These are phyloP conservation scores for Perizoma affinitatum DNA, from an alignment of 2,888 invertebrate genomes.

Conservation along the genomic window DNA sequence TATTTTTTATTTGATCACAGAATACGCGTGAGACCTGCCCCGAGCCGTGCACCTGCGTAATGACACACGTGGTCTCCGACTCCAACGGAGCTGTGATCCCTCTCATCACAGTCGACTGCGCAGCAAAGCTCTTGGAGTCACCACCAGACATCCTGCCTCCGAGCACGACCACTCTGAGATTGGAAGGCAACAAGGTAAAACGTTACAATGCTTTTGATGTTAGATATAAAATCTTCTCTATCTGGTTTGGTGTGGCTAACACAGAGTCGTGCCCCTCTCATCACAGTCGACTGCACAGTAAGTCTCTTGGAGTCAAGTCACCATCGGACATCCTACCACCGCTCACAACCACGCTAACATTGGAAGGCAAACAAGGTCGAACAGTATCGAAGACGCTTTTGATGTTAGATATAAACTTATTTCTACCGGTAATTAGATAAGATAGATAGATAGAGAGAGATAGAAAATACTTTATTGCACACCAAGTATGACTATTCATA, in stretches of 20 bases:
- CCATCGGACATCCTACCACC: constrained; percentile 86
- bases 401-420: too few relatives aligned
- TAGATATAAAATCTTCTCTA: too few relatives aligned
- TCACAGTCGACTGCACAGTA: constrained; percentile 87
- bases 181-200: constrained; percentile 86
- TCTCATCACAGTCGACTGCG: constrained; percentile 88
- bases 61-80: constrained; percentile 86
- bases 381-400: too few relatives aligned
- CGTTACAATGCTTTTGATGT: too few relatives aligned
- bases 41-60: constrained; percentile 83
- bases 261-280: constrained; percentile 83
- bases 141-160: constrained; percentile 86
- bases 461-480: too few relatives aligned
- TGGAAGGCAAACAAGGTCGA: constrained; percentile 87
- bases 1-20: constrained; percentile 55
- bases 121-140: constrained; percentile 77
- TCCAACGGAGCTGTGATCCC: constrained; percentile 80
- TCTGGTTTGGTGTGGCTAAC: constrained; percentile 49
- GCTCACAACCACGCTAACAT: constrained; percentile 86
- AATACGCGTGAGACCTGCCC: constrained; percentile 85
- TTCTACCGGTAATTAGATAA: too few relatives aligned
- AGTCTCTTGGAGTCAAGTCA: constrained; percentile 70
- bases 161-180: constrained; percentile 86
- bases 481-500: too few relatives aligned
- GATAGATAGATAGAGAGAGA: too few relatives aligned